Conservation (phyloP, 2,797 vertebrate species). For the Carduelis carduelis region DNA sequence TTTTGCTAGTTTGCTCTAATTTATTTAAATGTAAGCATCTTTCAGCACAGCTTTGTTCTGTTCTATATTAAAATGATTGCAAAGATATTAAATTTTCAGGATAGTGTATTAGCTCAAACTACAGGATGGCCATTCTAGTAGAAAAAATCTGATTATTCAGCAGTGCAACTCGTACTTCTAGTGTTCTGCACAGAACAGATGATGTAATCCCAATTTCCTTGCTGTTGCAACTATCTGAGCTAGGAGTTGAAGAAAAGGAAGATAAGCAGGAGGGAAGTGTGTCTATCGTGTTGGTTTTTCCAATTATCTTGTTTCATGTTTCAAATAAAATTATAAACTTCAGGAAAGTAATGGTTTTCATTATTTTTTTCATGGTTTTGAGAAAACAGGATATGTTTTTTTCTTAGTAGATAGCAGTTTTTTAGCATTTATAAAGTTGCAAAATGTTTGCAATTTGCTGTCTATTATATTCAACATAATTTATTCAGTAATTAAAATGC, state of each 20-base stretch:
- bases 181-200: not conserved
- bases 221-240: not conserved
- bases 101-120: not conserved
- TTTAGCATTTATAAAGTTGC: not conserved
- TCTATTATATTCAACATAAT: not conserved
- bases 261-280: not conserved
- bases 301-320: not conserved
- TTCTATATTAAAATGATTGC: conserved; percentile 29
- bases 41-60: not conserved
- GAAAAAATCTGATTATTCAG: not conserved
- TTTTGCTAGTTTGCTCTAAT: not conserved
- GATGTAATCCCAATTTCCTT: not conserved
- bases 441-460: not conserved
- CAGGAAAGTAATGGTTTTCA: not conserved
- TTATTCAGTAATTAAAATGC: conserved; percentile 19
- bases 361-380: not conserved
- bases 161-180: not conserved
- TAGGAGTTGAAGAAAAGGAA: not conserved
- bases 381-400: not conserved
- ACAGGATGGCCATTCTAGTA: not conserved
- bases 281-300: not conserved
- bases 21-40: not conserved
- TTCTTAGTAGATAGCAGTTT: not conserved
- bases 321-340: not conserved
- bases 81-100: conserved; percentile 34